A percentile compares a stretch with the other conserved stretches of the same genome.
Evolutionary conservation across 1,140 invertebrate genomes (phyloP).

Genomic region (Drosophila asahinai): DNA sequence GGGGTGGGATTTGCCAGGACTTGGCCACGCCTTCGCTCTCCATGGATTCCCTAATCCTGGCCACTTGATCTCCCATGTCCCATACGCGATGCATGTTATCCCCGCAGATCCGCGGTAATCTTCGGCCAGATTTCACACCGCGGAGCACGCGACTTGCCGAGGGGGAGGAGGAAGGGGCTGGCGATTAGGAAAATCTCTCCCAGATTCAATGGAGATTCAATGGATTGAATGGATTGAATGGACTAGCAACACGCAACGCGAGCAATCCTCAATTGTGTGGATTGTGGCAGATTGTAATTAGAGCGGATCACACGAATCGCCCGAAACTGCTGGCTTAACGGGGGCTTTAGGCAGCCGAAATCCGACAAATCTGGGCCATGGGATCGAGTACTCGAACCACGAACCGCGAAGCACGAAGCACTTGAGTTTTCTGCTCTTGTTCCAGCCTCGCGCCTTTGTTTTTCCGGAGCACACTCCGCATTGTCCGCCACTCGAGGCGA

Average conservation of each 20-base stretch:
- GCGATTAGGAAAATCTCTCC: slow-evolving; percentile 55
- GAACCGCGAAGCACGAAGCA: slow-evolving; percentile 3
- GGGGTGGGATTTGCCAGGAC: slow-evolving; percentile 54
- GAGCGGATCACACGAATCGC: slow-evolving; percentile 55
- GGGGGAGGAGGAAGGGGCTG: slow-evolving; percentile 1
- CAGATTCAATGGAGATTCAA: slow-evolving; percentile 31
- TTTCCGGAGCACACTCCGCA: slow-evolving; percentile 9
- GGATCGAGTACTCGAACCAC: neutral
- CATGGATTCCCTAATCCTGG: slow-evolving; percentile 30
- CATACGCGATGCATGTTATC: slow-evolving; percentile 20
- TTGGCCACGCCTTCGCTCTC: slow-evolving; percentile 55
- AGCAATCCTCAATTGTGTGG: slow-evolving; percentile 61
- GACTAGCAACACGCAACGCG: slow-evolving; percentile 40
- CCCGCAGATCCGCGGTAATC: slow-evolving; percentile 57
- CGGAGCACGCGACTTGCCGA: slow-evolving; percentile 39
- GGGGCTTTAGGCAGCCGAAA: neutral
- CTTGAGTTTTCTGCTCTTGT: slow-evolving; percentile 31
- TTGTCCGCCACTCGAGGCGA: slow-evolving; percentile 22
- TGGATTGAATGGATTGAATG: slow-evolving; percentile 17
- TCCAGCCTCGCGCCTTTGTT: slow-evolving; percentile 42
- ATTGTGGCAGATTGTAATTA: slow-evolving; percentile 79
- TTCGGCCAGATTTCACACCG: slow-evolving; percentile 62
- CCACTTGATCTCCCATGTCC: slow-evolving; percentile 27
- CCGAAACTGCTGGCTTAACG: neutral
- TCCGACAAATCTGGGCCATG: slow-evolving; percentile 24